Evolutionary conservation across 2,888 invertebrate species (phyloP).

Genomic region (Leptinotarsa haldemani): DNA sequence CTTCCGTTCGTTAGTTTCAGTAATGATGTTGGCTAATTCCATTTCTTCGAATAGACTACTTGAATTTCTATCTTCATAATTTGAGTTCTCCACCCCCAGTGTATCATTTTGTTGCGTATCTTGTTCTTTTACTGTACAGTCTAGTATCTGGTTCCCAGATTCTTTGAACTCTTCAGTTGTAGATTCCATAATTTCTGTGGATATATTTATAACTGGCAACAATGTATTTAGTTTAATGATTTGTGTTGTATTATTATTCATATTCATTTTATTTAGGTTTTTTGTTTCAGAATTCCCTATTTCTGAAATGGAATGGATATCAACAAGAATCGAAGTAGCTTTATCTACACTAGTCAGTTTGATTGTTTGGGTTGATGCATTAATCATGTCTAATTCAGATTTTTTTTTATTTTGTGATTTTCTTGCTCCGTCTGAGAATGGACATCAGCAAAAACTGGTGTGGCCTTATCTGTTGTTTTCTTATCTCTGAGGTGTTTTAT

Average conservation of each 20-base stretch:
- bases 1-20: no score
- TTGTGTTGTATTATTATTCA: background rate
- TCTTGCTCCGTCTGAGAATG: no score
- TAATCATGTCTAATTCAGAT: no score
- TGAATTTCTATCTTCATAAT: no score
- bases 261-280: background rate
- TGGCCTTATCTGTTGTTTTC: background rate
- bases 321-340: background rate
- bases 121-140: no score
- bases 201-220: background rate
- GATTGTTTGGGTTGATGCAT: background rate
- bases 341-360: background rate
- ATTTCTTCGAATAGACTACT: no score
- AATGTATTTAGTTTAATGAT: background rate
- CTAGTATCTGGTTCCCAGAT: background rate
- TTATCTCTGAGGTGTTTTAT: background rate
- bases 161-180: background rate
- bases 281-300: background rate
- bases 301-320: background rate
- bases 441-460: no score
- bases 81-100: no score
- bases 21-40: no score
- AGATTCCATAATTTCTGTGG: background rate
- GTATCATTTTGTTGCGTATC: no score
- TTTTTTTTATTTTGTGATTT: no score